phyloP scores from a whole-genome alignment of 2,113 vertebrate species.

The Dasyprocta punctata region DNA sequence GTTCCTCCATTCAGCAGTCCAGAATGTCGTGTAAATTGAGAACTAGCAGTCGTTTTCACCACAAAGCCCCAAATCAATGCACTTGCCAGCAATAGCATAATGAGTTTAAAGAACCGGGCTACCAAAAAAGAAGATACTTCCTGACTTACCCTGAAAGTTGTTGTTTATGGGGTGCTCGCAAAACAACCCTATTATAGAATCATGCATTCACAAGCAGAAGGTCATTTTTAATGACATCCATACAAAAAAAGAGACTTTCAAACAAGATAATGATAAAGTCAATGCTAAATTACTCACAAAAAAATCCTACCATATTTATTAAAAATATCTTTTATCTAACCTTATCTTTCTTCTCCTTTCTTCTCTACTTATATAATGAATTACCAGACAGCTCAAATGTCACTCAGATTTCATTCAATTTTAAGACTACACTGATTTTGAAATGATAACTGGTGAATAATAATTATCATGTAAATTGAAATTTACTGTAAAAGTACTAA shows the following conservation, averaged over 20 bases:
- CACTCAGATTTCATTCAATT: background rate
- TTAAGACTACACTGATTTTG: background rate
- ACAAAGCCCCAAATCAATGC: background rate
- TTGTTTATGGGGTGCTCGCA: background rate
- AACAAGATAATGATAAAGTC: background rate
- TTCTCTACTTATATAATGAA: background rate
- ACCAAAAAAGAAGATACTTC: background rate
- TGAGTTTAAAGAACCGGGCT: background rate
- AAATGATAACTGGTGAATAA: background rate
- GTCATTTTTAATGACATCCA: background rate
- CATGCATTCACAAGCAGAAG: background rate
- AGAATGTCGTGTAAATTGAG: background rate
- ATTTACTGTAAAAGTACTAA: constrained; percentile 40
- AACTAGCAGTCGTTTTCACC: background rate
- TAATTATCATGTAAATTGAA: constrained; percentile 29
- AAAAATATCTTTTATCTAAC: background rate
- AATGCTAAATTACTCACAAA: background rate
- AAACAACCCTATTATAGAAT: background rate
- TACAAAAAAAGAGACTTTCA: background rate
- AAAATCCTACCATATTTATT: background rate
- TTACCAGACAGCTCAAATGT: background rate
- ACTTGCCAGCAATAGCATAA: background rate
- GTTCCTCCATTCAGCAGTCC: background rate
- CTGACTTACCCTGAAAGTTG: background rate
- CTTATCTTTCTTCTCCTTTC: background rate